Evolutionary conservation across 2,888 invertebrate species (phyloP).

Genomic region (Griposia aprilina): DNA sequence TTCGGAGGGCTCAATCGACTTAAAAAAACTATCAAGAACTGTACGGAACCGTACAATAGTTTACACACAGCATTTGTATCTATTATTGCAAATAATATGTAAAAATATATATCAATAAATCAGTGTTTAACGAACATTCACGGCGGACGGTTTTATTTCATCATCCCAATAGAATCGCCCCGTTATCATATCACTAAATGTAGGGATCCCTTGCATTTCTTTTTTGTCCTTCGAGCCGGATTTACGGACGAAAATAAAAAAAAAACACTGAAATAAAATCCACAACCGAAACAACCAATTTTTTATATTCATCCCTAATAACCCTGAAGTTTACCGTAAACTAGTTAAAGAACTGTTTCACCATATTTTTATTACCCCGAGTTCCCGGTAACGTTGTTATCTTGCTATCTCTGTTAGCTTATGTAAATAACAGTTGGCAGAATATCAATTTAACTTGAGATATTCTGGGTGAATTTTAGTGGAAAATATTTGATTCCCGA

Average conservation of each 20-base stretch:
- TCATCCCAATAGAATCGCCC: background rate
- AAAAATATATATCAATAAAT: background rate
- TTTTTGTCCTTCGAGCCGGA: background rate
- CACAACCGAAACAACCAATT: background rate
- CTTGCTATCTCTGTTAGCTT: slow-evolving; percentile 19
- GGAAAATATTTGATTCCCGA: slow-evolving; percentile 29
- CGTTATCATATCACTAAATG: background rate
- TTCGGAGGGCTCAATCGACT: background rate
- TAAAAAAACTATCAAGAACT: background rate
- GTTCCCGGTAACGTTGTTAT: slow-evolving; percentile 26
- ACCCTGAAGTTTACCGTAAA: slow-evolving; percentile 6
- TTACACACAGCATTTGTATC: no score
- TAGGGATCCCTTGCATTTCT: background rate
- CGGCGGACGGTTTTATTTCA: background rate
- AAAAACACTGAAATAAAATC: no score
- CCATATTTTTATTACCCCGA: slow-evolving; percentile 17
- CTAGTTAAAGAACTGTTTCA: slow-evolving; percentile 9
- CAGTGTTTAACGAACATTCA: background rate
- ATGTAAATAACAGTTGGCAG: slow-evolving; percentile 35
- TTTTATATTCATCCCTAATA: background rate
- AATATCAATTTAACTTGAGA: slow-evolving; percentile 57
- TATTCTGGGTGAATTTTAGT: slow-evolving; percentile 17
- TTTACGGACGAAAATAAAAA: no score
- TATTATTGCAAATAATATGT: background rate
- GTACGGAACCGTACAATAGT: no score